Evolutionary conservation across 2,797 vertebrate genomes (phyloP).

Genomic region (Pangasius larnaudii): DNA sequence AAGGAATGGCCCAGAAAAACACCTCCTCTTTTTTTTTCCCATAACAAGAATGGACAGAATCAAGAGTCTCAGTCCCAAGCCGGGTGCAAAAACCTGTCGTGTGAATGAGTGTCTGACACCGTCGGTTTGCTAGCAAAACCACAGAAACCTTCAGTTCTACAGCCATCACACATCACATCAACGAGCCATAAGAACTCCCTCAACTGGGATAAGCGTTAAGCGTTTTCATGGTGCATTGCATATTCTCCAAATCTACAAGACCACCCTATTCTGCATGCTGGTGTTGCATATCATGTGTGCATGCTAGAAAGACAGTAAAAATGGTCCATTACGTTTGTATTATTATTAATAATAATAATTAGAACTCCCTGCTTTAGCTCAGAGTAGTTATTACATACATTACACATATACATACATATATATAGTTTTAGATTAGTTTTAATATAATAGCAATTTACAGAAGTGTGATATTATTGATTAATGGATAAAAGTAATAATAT

Average conservation of each 20-base stretch:
- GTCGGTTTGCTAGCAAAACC: slow-evolving; percentile 53
- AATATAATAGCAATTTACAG: neutral
- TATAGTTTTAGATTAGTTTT: neutral
- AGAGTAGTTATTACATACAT: neutral
- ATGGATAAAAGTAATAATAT: neutral
- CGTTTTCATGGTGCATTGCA: slow-evolving; percentile 32
- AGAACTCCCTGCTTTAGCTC: neutral
- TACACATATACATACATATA: neutral
- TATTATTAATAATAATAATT: neutral
- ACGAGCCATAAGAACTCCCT: slow-evolving; percentile 41
- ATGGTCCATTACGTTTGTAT: neutral
- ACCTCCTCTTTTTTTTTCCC: slow-evolving; percentile 35
- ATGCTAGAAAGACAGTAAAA: neutral
- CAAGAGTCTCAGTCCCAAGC: slow-evolving; percentile 50
- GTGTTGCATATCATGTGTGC: slow-evolving; percentile 11
- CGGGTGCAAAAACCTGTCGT: slow-evolving; percentile 54
- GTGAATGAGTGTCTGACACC: slow-evolving; percentile 58
- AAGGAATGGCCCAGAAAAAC: slow-evolving; percentile 56
- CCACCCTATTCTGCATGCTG: slow-evolving; percentile 35
- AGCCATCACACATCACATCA: slow-evolving; percentile 30
- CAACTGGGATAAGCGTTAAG: slow-evolving; percentile 44
- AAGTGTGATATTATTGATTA: slow-evolving; percentile 19
- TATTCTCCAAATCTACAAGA: slow-evolving; percentile 39
- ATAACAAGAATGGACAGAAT: slow-evolving; percentile 59
- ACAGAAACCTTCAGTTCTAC: slow-evolving; percentile 53